These are phyloP conservation scores for Molossus alvarezi DNA, from an alignment of 2,797 vertebrate species.

Conservation along the genomic window DNA sequence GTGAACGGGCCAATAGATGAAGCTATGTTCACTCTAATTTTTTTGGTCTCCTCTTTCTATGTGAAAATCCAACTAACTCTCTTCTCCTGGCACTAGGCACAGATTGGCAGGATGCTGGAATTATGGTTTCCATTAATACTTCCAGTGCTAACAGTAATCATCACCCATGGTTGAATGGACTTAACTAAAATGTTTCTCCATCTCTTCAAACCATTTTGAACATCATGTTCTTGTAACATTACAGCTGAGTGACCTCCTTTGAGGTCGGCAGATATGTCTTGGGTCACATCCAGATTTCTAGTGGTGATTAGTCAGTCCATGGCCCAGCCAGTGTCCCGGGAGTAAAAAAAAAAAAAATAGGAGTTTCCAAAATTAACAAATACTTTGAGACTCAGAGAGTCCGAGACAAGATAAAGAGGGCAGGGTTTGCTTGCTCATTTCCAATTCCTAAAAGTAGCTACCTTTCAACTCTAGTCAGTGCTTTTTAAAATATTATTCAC, in stretches of 20 bases:
- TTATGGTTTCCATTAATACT: background rate
- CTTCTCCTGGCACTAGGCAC: background rate
- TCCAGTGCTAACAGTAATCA: background rate
- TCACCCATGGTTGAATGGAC: background rate
- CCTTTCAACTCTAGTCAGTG: background rate
- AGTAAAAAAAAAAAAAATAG: background rate
- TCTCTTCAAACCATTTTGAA: constrained; percentile 53
- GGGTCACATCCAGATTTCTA: background rate
- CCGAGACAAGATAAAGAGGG: background rate
- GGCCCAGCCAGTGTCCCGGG: too few species aligned
- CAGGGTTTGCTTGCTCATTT: background rate
- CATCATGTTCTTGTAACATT: constrained; percentile 1
- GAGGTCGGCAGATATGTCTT: background rate
- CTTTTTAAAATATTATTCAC: constrained; percentile 26
- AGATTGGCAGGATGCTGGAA: background rate
- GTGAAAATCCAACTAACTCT: constrained; percentile 42
- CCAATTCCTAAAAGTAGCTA: background rate
- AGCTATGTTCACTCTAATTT: background rate
- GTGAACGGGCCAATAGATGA: background rate
- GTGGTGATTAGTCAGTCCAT: background rate
- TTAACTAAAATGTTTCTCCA: background rate
- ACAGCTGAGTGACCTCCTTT: background rate
- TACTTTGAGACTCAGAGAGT: background rate
- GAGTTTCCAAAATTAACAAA: background rate
- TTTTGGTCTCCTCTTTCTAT: background rate